Conservation (phyloP, 2,888 invertebrate genomes). For the Drepana falcataria region DNA sequence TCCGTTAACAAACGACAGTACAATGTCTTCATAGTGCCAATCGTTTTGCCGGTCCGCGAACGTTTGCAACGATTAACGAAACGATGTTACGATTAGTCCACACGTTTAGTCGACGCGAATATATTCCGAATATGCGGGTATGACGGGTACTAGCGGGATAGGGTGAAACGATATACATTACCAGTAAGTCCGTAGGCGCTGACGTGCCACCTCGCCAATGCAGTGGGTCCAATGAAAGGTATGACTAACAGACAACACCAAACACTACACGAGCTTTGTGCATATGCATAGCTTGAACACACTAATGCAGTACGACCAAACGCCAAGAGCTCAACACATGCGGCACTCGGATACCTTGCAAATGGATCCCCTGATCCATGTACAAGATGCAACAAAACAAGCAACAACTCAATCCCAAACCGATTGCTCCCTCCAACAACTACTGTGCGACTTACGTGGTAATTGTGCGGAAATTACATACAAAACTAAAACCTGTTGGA, state of each 20-base stretch:
- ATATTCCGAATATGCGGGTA: constrained; percentile 50
- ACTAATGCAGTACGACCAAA: constrained; percentile 75
- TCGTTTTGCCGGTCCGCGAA: constrained; percentile 60
- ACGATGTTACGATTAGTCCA: constrained; percentile 64
- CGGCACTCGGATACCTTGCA: constrained; percentile 72
- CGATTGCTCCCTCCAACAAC: constrained; percentile 73
- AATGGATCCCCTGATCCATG: constrained; percentile 66
- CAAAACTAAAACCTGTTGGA: constrained; percentile 61
- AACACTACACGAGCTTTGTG: constrained; percentile 73
- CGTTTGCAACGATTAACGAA: constrained; percentile 39
- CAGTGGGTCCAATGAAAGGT: constrained; percentile 69
- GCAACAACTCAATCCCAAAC: constrained; percentile 64
- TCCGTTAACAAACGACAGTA: constrained; percentile 38
- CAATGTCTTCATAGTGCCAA: constrained; percentile 74
- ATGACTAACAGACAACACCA: constrained; percentile 72
- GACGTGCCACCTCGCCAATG: constrained; percentile 77
- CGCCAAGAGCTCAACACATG: constrained; percentile 76
- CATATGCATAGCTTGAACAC: constrained; percentile 72
- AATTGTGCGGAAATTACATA: constrained; percentile 63
- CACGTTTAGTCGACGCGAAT: constrained; percentile 59
- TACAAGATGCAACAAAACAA: constrained; percentile 64
- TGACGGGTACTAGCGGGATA: constrained; percentile 64
- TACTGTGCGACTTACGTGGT: constrained; percentile 70
- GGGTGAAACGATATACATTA: constrained; percentile 69
- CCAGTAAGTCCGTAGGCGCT: constrained; percentile 67